Percentiles rank a stretch among this genome's conserved stretches.
Conservation (phyloP, 2,113 vertebrate species). For the Hirundichthys speculiger region DNA sequence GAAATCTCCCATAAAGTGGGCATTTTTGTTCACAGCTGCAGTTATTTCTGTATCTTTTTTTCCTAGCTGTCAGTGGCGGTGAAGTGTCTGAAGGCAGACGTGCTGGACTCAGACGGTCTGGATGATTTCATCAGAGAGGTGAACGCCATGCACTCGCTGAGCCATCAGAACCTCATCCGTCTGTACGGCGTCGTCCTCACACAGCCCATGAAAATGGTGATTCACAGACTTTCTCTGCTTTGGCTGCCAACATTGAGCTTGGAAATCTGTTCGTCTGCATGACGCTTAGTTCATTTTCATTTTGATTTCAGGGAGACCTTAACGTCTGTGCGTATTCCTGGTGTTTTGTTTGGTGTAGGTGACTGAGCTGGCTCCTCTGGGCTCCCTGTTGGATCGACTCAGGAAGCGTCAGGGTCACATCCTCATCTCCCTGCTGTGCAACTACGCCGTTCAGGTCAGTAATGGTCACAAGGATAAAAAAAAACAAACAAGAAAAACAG, state of each 20-base stretch:
- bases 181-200: conserved; percentile 95
- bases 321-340: background rate
- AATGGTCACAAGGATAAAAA: too few relatives aligned
- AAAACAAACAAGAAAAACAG: too few relatives aligned
- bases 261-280: too few relatives aligned
- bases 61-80: conserved; percentile 93
- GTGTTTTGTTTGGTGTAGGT: conserved; percentile 78
- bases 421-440: conserved; percentile 92
- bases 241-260: too few relatives aligned
- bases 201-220: conserved; percentile 99
- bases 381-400: conserved; percentile 92
- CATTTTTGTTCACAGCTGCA: too few relatives aligned
- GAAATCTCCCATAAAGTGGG: too few relatives aligned
- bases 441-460: conserved; percentile 91
- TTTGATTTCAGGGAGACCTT: too few relatives aligned
- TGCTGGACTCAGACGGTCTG: conserved; percentile 91
- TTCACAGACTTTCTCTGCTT: conserved; percentile 2
- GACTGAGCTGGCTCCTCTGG: conserved; percentile 92
- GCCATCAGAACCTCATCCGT: conserved; percentile 95
- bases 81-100: conserved; percentile 94
- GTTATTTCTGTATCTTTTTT: background rate
- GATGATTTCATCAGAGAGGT: conserved; percentile 98
- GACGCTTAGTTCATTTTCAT: too few relatives aligned
- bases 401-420: conserved; percentile 96
- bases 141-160: conserved; percentile 97